Evolutionary conservation across 2,797 vertebrate genomes (phyloP), one percentile per base, ranked within the genome.

Genomic region (Oreochromis mossambicus): DNA sequence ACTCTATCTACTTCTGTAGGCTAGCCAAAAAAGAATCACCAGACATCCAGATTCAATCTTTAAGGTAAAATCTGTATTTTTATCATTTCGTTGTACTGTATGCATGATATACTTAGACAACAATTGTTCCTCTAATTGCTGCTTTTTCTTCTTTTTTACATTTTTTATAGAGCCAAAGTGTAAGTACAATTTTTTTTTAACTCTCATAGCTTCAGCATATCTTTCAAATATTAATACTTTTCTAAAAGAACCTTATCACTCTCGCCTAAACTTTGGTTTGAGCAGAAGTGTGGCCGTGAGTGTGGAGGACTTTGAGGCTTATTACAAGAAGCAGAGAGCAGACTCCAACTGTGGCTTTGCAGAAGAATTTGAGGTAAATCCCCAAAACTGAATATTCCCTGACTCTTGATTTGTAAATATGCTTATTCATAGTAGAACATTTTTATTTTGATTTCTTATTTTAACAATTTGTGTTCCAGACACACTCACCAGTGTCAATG

Each of bases 341-440:
- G 97, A 99, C 91, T 98, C 97, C 86, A 98, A 97, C 93, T 99
- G 98, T 90, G 98, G 98, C 63, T 99, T 99, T 82, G 97, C 98
- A 48, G 97, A 97, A 85, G 98, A 99, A 77, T 99, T 98, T 85
- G 98, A 99, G 95, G 98, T 99, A 29, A 94, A 79, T 79, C 4
- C 6, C 10, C 2, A 29, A 55, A 48, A 55, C 8, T 13, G 8
- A 29, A 73, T 61, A 26, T 61, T 77, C 6, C 52, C 14, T 12
- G 12, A 24, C 51, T 78, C 3, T 36, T 52, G 1, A n/a, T 78
- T 51, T 75, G 32, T 8, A 79, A 17, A 77, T 68, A n/a, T 7
- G 3, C 7, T 2, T 32, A 29, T 19, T 55, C 13, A 55, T 56
- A 83, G 10, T 19, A 81, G 7, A 32, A 43, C 21, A 1, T 54